Conservation (phyloP, 2,113 vertebrate genomes). For the Pedionomus torquatus region DNA sequence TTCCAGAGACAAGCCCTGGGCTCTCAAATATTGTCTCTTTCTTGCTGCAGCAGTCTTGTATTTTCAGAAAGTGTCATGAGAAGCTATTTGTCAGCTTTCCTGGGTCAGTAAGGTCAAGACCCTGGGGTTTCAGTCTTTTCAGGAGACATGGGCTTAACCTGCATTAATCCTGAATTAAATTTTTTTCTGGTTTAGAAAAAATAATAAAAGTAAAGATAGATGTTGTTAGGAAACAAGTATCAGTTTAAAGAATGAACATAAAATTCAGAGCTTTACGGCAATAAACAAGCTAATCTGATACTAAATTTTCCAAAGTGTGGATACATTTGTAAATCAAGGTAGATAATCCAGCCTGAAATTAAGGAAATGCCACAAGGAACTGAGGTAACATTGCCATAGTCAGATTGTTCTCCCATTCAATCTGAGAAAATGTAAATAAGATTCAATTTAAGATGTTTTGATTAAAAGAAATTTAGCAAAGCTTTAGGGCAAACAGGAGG, state of each 20-base stretch:
- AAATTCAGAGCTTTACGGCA: neutral
- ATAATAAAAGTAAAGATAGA: neutral
- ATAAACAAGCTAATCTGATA: neutral
- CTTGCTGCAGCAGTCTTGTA: neutral
- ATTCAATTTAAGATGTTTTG: neutral
- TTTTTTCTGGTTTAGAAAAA: neutral
- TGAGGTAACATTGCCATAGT: neutral
- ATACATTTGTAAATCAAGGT: neutral
- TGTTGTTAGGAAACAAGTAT: neutral
- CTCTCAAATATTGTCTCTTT: neutral
- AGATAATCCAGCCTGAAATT: neutral
- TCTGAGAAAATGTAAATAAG: neutral
- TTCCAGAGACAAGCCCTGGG: neutral
- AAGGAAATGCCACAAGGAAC: neutral
- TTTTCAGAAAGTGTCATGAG: neutral
- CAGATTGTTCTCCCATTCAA: neutral
- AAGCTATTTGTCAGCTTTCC: neutral
- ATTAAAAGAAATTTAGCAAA: constrained; percentile 13
- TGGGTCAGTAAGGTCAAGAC: neutral
- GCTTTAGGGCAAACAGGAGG: constrained; percentile 5
- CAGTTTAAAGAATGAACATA: neutral
- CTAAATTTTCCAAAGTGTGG: neutral
- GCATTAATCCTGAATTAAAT: neutral
- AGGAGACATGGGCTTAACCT: neutral
- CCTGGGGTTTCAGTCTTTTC: neutral